These are phyloP conservation scores for Pempheris klunzingeri DNA, from an alignment of 2,797 vertebrate species.

Conservation along the genomic window DNA sequence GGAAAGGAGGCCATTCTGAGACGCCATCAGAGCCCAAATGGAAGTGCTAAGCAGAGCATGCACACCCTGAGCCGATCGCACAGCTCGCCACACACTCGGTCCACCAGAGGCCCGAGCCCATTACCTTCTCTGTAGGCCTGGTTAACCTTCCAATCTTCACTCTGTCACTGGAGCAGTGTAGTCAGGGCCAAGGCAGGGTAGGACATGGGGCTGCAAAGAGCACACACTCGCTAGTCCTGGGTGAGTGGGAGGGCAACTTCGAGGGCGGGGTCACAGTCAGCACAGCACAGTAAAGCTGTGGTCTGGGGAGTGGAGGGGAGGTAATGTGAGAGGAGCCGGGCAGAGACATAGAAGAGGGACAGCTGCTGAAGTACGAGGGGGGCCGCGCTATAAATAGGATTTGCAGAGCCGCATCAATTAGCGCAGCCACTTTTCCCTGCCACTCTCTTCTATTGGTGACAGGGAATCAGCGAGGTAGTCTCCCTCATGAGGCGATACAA, in stretches of 20 bases:
- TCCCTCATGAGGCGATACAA: slow-evolving; percentile 12
- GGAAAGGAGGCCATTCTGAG: slow-evolving; percentile 78
- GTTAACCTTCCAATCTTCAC: slow-evolving; percentile 78
- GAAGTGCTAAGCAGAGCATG: slow-evolving; percentile 70
- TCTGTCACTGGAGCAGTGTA: slow-evolving; percentile 59
- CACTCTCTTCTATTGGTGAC: slow-evolving; percentile 37
- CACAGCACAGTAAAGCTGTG: slow-evolving; percentile 47
- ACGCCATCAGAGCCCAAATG: slow-evolving; percentile 71
- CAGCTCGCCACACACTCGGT: slow-evolving; percentile 58
- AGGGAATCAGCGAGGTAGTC: slow-evolving; percentile 32
- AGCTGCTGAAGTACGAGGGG: slow-evolving; percentile 77
- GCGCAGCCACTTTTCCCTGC: slow-evolving; percentile 43
- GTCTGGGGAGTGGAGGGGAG: slow-evolving; percentile 32
- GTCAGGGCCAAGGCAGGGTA: slow-evolving; percentile 49
- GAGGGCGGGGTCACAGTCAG: slow-evolving; percentile 65
- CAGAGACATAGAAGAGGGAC: slow-evolving; percentile 68
- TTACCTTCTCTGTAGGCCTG: slow-evolving; percentile 81
- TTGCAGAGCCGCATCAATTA: slow-evolving; percentile 65
- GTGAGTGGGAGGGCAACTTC: slow-evolving; percentile 52
- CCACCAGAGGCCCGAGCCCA: slow-evolving; percentile 67
- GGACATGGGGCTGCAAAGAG: slow-evolving; percentile 55
- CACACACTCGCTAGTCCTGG: slow-evolving; percentile 50
- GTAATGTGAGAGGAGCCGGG: slow-evolving; percentile 73
- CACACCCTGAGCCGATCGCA: slow-evolving; percentile 63
- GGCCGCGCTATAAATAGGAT: slow-evolving; percentile 80